phyloP scores from a whole-genome alignment of 1,140 invertebrate species.

The Drosophila pruinosa region DNA sequence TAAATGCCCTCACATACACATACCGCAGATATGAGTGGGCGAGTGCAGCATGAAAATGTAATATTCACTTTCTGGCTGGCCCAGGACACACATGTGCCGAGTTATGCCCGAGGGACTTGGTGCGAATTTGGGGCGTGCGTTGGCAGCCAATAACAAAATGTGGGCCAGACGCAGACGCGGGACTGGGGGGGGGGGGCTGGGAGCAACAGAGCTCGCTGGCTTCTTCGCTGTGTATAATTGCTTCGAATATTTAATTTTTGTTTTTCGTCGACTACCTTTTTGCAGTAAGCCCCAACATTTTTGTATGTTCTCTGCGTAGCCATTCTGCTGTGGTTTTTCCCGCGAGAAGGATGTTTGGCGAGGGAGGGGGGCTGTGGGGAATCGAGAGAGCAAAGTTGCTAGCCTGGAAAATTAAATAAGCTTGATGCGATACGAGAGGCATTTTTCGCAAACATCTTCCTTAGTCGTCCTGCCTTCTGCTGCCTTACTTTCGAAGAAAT shows the following conservation, averaged over 20 bases:
- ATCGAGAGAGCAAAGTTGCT: not conserved
- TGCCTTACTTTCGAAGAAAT: constrained; percentile 6
- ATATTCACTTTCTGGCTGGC: constrained; percentile 18
- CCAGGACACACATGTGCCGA: constrained; percentile 35
- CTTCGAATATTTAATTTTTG: constrained; percentile 65
- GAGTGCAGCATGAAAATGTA: constrained; percentile 25
- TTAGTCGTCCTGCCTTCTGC: too few relatives aligned
- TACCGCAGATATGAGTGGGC: constrained; percentile 6
- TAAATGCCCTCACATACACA: not conserved
- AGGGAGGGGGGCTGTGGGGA: not conserved
- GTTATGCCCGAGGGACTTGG: constrained; percentile 47
- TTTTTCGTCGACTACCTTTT: constrained; percentile 12
- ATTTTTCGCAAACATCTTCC: constrained; percentile 2
- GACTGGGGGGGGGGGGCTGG: too few relatives aligned
- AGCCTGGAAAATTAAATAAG: constrained; percentile 12
- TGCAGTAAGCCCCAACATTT: constrained; percentile 11
- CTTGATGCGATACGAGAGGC: not conserved
- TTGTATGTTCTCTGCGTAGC: constrained; percentile 12
- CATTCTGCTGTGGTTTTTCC: not conserved
- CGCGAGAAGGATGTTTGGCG: not conserved
- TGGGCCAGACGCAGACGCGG: not conserved
- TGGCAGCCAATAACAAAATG: constrained; percentile 47
- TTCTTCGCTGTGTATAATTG: constrained; percentile 47
- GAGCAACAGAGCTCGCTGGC: not conserved
- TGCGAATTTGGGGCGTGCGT: constrained; percentile 45